Conservation (phyloP, 2,797 vertebrate species). For the Sparus aurata region DNA sequence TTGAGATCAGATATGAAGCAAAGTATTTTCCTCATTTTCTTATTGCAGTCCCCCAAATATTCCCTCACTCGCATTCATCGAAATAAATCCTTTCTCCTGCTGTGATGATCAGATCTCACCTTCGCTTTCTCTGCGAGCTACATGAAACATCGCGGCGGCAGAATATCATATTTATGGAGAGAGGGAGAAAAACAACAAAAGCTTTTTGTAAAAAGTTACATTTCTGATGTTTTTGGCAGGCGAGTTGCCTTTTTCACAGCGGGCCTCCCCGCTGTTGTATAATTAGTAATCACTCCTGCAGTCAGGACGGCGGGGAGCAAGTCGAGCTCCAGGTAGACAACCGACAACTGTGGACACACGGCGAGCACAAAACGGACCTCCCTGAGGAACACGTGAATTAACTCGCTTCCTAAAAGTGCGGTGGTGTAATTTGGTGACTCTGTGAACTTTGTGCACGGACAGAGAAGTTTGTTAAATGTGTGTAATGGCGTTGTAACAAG, state of each 20-base stretch:
- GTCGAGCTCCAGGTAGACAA: slow-evolving; percentile 32
- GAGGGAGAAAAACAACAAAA: not conserved
- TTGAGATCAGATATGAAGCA: slow-evolving; percentile 4
- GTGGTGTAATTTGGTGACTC: not conserved
- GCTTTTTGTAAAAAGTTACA: not conserved
- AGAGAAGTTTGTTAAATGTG: not conserved
- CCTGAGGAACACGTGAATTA: slow-evolving; percentile 54
- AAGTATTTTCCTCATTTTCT: slow-evolving; percentile 12
- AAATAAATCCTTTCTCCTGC: slow-evolving; percentile 15
- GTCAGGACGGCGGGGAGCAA: slow-evolving; percentile 33
- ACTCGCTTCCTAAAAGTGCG: slow-evolving; percentile 21
- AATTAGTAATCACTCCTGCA: slow-evolving; percentile 58
- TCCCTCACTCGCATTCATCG: not conserved
- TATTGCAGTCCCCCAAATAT: not conserved
- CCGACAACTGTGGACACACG: slow-evolving; percentile 43
- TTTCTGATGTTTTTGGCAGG: not conserved
- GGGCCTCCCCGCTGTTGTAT: slow-evolving; percentile 27
- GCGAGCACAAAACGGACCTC: slow-evolving; percentile 35
- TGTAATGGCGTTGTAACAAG: not conserved
- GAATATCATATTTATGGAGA: slow-evolving; percentile 12
- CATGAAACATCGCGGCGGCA: not conserved
- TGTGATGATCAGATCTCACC: slow-evolving; percentile 14
- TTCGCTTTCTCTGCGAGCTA: not conserved
- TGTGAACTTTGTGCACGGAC: not conserved
- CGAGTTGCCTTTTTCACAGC: not conserved